Evolutionary conservation across 2,113 vertebrate species (phyloP).

Genomic region (Macroglossus sobrinus): DNA sequence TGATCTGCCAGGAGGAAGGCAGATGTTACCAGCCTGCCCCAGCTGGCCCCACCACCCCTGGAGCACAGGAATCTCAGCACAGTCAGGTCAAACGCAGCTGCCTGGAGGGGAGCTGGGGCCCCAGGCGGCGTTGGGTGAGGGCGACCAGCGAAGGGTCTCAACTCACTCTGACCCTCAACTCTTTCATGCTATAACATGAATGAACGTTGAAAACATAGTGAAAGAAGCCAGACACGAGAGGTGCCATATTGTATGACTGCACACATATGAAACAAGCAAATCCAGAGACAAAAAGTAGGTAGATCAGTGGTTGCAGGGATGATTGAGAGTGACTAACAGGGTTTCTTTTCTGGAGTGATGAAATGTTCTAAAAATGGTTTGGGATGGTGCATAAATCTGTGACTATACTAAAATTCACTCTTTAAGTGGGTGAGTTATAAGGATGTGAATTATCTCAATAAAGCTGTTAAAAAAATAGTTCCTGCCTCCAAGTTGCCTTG

Average conservation of each 20-base stretch:
- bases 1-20: conserved; percentile 81
- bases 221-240: background rate
- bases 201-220: background rate
- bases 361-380: background rate
- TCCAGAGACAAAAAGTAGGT: background rate
- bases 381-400: background rate
- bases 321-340: background rate
- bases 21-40: background rate
- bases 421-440: background rate
- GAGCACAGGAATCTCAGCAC: background rate
- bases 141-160: background rate
- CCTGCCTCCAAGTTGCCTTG: background rate
- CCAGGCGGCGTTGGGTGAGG: too few species aligned
- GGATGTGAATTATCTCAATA: background rate
- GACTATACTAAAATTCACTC: background rate
- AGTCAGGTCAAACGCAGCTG: background rate
- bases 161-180: background rate
- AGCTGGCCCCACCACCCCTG: background rate
- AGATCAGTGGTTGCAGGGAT: too few species aligned
- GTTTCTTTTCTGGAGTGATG: background rate
- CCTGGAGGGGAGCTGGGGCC: background rate
- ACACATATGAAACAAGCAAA: background rate
- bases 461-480: background rate
- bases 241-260: background rate
- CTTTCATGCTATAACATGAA: background rate